These are phyloP conservation scores for Masnerella sp. DNA, from an alignment of 2,888 invertebrate species.

Conservation along the genomic window DNA sequence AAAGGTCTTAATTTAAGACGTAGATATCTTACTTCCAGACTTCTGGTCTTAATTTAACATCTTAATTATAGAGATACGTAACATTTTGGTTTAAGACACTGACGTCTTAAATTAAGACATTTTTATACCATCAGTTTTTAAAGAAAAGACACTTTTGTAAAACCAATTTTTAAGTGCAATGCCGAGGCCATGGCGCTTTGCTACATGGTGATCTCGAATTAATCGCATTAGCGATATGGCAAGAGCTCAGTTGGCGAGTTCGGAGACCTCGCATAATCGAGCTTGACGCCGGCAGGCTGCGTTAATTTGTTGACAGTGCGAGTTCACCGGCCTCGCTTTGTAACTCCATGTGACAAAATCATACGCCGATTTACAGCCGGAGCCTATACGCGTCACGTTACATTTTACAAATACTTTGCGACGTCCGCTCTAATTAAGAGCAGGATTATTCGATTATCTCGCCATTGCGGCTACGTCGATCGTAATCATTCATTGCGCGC, in stretches of 20 bases:
- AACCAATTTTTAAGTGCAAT: too few relatives aligned
- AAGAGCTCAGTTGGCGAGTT: slow-evolving; percentile 50
- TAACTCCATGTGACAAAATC: slow-evolving; percentile 21
- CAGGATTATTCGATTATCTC: slow-evolving; percentile 23
- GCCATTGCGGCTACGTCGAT: slow-evolving; percentile 6
- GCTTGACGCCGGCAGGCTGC: slow-evolving; percentile 49
- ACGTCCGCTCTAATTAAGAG: slow-evolving; percentile 14
- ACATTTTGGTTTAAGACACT: too few relatives aligned
- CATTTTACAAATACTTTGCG: slow-evolving; percentile 25
- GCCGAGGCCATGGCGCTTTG: slow-evolving; percentile 47
- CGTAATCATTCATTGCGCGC: slow-evolving; percentile 13
- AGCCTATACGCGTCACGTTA: slow-evolving; percentile 5
- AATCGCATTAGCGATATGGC: slow-evolving; percentile 64
- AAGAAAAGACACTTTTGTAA: too few relatives aligned
- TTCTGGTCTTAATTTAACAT: too few relatives aligned
- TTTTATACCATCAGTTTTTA: too few relatives aligned
- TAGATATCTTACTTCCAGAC: too few relatives aligned
- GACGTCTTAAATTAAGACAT: too few relatives aligned
- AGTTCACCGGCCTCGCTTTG: slow-evolving; percentile 15
- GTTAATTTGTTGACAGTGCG: slow-evolving; percentile 58
- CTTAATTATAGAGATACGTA: too few relatives aligned
- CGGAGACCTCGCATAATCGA: slow-evolving; percentile 56
- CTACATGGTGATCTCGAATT: slow-evolving; percentile 64
- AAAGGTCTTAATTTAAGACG: too few relatives aligned
- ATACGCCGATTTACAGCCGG: slow-evolving; percentile 13